Evolutionary conservation across 1,140 invertebrate species (phyloP), one percentile per base, ranked within the genome.

Genomic region (Aradophagus sp.): DNA sequence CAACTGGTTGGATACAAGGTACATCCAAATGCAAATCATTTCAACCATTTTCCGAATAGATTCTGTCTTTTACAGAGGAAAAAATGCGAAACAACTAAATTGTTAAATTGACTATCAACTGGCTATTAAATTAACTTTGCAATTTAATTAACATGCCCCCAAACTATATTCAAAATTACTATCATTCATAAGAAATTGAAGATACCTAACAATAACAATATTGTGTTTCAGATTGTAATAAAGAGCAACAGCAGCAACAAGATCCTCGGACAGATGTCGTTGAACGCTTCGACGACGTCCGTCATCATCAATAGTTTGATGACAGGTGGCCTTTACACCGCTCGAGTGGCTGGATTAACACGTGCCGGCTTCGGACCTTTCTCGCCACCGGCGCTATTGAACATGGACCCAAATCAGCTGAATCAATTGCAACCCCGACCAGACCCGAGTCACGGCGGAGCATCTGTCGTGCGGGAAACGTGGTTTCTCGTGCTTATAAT

Each of bases 1-100:
- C 87, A 92, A 74, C 85, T 96, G 2, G 87, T 90, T 56, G 94
- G 94, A 36, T 96, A 95, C 75, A 92, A 93, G 86, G 93, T 95
- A 79, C n/a, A 19, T 26, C n/a, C n/a, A n/a, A n/a, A n/a, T n/a
- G 45, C 14, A 19, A 42, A 15, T 10, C 26, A 5, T 27, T 27
- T 27, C 2, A 27, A 27, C n/a, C n/a, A n/a, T n/a, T n/a, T n/a
- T n/a, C n/a, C n/a, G n/a, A n/a, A n/a, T n/a, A n/a, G n/a, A n/a
- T n/a, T n/a, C n/a, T n/a, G n/a, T n/a, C n/a, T n/a, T n/a, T n/a
- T n/a, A n/a, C n/a, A n/a, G n/a, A n/a, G n/a, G n/a, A n/a, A n/a
- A n/a, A n/a, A n/a, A n/a, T n/a, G n/a, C n/a, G n/a, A n/a, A n/a
- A n/a, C n/a, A n/a, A n/a, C n/a, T n/a, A n/a, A n/a, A n/a, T n/a